Conservation (phyloP, 2,888 invertebrate species). For the Drosophila kanekoi region DNA sequence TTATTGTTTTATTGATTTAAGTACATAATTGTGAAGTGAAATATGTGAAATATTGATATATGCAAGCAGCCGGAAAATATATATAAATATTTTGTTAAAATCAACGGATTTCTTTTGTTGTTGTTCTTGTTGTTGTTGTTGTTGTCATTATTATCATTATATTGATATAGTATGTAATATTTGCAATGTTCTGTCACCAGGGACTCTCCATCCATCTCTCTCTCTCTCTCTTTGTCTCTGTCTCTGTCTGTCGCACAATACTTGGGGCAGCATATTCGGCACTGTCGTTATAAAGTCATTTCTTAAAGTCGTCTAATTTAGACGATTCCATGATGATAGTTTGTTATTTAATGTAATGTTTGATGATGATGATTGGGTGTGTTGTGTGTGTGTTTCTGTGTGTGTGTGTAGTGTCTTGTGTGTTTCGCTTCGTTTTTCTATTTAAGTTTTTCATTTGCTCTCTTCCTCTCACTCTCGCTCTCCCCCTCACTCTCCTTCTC, state of each 20-base stretch:
- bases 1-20: slow-evolving; percentile 36
- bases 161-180: slow-evolving; percentile 32
- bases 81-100: slow-evolving; percentile 21
- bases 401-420: slow-evolving; percentile 15
- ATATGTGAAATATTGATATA: slow-evolving; percentile 32
- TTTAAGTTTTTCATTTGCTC: slow-evolving; percentile 45
- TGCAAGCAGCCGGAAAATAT: slow-evolving; percentile 45
- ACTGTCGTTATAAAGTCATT: slow-evolving; percentile 50
- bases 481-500: slow-evolving; percentile 7
- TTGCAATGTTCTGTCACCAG: slow-evolving; percentile 46
- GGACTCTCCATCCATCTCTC: slow-evolving; percentile 23
- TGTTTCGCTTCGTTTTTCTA: slow-evolving; percentile 31
- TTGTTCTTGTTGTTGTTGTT: slow-evolving; percentile 20
- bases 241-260: slow-evolving; percentile 43
- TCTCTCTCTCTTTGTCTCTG: slow-evolving; percentile 14
- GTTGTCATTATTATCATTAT: slow-evolving; percentile 18
- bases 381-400: slow-evolving; percentile 24
- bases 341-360: slow-evolving; percentile 42
- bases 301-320: slow-evolving; percentile 73
- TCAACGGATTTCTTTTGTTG: slow-evolving; percentile 40
- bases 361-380: slow-evolving; percentile 30
- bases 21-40: slow-evolving; percentile 40
- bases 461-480: slow-evolving; percentile 22
- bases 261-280: slow-evolving; percentile 53
- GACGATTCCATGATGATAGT: slow-evolving; percentile 66